Evolutionary conservation across 2,888 invertebrate species (phyloP), one percentile per base, ranked within the genome.

Genomic region (Drosophila ustulata): DNA sequence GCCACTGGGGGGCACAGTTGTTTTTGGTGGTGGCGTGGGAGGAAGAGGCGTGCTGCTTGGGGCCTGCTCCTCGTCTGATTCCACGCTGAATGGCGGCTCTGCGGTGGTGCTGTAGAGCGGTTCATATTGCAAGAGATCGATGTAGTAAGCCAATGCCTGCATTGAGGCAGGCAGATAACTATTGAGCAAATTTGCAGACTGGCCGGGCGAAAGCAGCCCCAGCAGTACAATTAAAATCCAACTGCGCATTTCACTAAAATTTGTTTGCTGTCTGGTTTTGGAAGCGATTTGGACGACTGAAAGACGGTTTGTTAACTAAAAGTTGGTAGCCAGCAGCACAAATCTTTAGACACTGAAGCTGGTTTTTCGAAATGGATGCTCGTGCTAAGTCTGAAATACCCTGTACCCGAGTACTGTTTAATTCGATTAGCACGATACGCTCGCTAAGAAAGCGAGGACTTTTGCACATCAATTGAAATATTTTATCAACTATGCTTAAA

Each of bases 121-220:
- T 56, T 93, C 93, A 65, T 93, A 93, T 66, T 92, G 92, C 61
- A 93, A 75, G n/a, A 82, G 81, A 68, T 93, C 93, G 39, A 92
- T 92, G 47, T 92, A 92, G 72, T 93, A 93, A 30, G 92, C 92
- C 59, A 93, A 67, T 3, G 92, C 92, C 73, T 93, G 93, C 93
- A 93, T 93, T 11, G 90, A 90, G 3, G 92, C 91, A 47, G 93
- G 92, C 66, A 93, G 77, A 72, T 92, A 93, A 67, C 90, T 92
- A 23, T 89, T 85, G 30, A 92, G 75, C 52, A 92, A 80, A 66
- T 83, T 85, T 34, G 84, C 83, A 18, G 85, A 81, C 52, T 78
- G 69, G 7, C 63, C 72, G 8, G 56, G 82, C 52, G 71, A 65
- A 51, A 67, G 45, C 55, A 68, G 75, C n/a, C 61, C 66, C 18